Conservation (phyloP, 2,888 invertebrate species). For the Chrysina gloriosa region DNA sequence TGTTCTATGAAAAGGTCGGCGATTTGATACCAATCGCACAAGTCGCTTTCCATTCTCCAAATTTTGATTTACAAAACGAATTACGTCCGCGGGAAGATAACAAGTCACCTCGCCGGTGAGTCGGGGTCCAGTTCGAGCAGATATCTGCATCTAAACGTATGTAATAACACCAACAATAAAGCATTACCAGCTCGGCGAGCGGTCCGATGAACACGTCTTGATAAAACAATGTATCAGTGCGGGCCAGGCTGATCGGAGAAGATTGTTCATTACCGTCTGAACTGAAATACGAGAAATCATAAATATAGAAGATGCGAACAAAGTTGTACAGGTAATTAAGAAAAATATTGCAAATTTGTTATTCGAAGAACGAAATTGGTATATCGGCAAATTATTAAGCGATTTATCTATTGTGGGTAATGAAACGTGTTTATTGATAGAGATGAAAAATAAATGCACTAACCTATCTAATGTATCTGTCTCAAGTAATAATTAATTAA, state of each 20-base stretch:
- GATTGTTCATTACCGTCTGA: constrained; percentile 12
- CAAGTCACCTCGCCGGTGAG: constrained; percentile 20
- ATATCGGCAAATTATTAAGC: too few relatives aligned
- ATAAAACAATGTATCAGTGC: constrained; percentile 48
- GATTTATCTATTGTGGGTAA: too few relatives aligned
- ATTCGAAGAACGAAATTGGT: too few relatives aligned
- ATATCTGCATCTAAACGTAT: constrained; percentile 42
- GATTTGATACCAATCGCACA: not conserved
- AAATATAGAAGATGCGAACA: not conserved
- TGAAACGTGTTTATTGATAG: too few relatives aligned
- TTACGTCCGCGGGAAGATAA: constrained; percentile 21
- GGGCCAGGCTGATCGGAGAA: constrained; percentile 15
- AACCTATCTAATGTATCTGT: too few relatives aligned
- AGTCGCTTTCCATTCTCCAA: constrained; percentile 6
- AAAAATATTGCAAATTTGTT: not conserved
- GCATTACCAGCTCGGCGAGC: constrained; percentile 49
- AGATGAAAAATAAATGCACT: too few relatives aligned
- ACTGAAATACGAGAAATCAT: constrained; percentile 1
- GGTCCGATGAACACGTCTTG: constrained; percentile 50
- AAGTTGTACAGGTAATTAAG: not conserved
- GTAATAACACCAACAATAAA: constrained; percentile 43
- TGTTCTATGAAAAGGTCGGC: not conserved
- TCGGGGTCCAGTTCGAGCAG: constrained; percentile 24
- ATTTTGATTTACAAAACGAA: constrained; percentile 34
- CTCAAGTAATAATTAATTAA: too few relatives aligned